phyloP scores from a whole-genome alignment of 2,888 invertebrate genomes.

The Yponomeuta evonymella region DNA sequence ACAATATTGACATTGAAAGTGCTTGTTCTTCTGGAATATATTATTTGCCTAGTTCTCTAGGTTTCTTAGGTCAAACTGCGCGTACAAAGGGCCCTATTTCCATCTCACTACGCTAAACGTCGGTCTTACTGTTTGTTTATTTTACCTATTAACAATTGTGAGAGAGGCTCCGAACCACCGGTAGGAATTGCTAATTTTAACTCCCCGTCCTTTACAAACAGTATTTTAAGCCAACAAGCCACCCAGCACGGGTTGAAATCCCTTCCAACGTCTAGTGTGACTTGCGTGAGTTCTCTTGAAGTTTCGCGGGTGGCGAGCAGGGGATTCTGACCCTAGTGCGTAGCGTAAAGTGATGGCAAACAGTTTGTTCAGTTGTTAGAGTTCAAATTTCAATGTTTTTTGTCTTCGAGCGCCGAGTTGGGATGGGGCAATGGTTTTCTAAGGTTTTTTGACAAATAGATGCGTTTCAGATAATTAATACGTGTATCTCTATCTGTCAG shows the following conservation, averaged over 20 bases:
- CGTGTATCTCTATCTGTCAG: not conserved
- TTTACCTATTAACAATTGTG: constrained; percentile 37
- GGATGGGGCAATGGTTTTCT: not conserved
- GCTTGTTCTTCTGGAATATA: not conserved
- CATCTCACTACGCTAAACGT: not conserved
- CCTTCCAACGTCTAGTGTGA: constrained; percentile 13
- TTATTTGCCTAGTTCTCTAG: not conserved
- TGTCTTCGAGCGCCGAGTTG: constrained; percentile 13
- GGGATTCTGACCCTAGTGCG: constrained; percentile 32
- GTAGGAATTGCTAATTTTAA: constrained; percentile 67
- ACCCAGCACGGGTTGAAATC: constrained; percentile 34
- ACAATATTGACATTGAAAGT: not conserved
- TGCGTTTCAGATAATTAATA: not conserved
- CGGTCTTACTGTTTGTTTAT: constrained; percentile 28
- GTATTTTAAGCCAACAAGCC: constrained; percentile 45
- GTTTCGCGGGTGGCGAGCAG: not conserved
- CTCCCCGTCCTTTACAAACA: constrained; percentile 62
- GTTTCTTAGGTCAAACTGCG: not conserved
- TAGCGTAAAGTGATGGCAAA: constrained; percentile 37
- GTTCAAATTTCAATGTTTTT: constrained; percentile 49
- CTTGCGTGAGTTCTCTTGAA: not conserved
- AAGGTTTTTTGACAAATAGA: not conserved
- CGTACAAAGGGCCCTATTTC: not conserved
- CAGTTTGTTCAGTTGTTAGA: constrained; percentile 54
- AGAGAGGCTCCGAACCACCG: constrained; percentile 43